Evolutionary conservation across 2,797 vertebrate species (phyloP).

Genomic region (Macropodus opercularis): DNA sequence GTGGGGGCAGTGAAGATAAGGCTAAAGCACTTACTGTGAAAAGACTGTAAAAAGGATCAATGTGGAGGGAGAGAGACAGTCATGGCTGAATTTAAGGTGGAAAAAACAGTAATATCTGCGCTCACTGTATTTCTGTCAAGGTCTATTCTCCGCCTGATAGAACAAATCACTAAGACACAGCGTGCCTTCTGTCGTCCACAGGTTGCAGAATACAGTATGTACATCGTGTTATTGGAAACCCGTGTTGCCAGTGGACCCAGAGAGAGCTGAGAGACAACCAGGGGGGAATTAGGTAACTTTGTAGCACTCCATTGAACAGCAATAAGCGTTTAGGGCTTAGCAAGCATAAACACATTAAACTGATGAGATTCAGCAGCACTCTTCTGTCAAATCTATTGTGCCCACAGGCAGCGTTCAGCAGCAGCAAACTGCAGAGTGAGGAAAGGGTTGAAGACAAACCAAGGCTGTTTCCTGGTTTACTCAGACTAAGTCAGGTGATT

Average conservation of each 20-base stretch:
- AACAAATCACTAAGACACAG: slow-evolving; percentile 73
- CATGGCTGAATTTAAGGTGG: slow-evolving; percentile 68
- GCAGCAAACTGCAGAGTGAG: slow-evolving; percentile 44
- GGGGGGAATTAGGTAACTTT: slow-evolving; percentile 80
- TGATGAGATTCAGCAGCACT: slow-evolving; percentile 86
- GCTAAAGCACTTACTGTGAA: slow-evolving; percentile 76
- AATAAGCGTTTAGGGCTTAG: slow-evolving; percentile 84
- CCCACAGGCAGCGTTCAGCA: slow-evolving; percentile 73
- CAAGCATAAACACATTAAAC: slow-evolving; percentile 84
- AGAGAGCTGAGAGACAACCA: slow-evolving; percentile 66
- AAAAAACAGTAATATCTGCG: slow-evolving; percentile 69
- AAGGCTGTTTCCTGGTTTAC: slow-evolving; percentile 25
- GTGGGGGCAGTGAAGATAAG: slow-evolving; percentile 74
- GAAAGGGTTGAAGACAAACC: slow-evolving; percentile 30
- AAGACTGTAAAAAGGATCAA: slow-evolving; percentile 75
- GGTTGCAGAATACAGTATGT: slow-evolving; percentile 59
- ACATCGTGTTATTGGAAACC: slow-evolving; percentile 57
- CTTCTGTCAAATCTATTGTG: slow-evolving; percentile 82
- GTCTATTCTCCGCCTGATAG: slow-evolving; percentile 67
- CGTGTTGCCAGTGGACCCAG: slow-evolving; percentile 51
- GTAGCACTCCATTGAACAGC: slow-evolving; percentile 84
- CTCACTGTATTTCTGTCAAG: slow-evolving; percentile 72
- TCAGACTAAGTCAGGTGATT: slow-evolving; percentile 24
- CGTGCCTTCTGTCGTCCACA: slow-evolving; percentile 67
- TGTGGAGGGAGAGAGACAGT: slow-evolving; percentile 69